Percentiles rank a stretch among this genome's conserved stretches.
Conservation (phyloP, 2,888 invertebrate genomes). For the Pachycephus smyrnensis region DNA sequence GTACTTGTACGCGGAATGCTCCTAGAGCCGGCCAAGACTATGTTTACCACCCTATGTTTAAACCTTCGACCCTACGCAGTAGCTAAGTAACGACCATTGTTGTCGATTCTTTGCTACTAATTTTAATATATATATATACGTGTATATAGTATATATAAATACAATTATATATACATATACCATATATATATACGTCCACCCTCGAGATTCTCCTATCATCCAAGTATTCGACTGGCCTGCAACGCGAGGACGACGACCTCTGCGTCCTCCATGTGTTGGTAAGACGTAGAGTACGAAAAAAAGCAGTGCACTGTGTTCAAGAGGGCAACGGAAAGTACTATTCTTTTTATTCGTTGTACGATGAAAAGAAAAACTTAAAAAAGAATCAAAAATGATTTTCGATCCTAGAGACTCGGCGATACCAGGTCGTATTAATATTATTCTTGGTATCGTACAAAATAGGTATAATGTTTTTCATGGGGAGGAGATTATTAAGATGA, state of each 20-base stretch:
- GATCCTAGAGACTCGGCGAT: slow-evolving; percentile 44
- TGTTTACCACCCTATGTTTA: slow-evolving; percentile 41
- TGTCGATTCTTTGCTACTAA: slow-evolving; percentile 58
- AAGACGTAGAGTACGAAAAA: slow-evolving; percentile 41
- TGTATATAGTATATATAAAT: slow-evolving; percentile 46
- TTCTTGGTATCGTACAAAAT: slow-evolving; percentile 18
- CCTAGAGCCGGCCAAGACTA: slow-evolving; percentile 54
- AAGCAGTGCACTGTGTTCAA: slow-evolving; percentile 64
- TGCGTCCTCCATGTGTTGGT: slow-evolving; percentile 38
- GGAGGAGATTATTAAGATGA: too few species aligned
- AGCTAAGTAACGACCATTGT: slow-evolving; percentile 56
- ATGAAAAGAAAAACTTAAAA: slow-evolving; percentile 26
- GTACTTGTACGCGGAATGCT: slow-evolving; percentile 61
- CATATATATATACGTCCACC: slow-evolving; percentile 16
- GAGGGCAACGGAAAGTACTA: slow-evolving; percentile 40
- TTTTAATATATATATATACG: slow-evolving; percentile 51
- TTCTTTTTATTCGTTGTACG: slow-evolving; percentile 19
- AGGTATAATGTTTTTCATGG: slow-evolving; percentile 8
- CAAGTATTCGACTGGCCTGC: too few species aligned
- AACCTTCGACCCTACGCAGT: slow-evolving; percentile 27
- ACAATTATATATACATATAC: slow-evolving; percentile 33
- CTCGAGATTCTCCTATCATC: too few species aligned
- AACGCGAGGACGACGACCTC: slow-evolving; percentile 9
- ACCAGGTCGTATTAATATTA: slow-evolving; percentile 36
- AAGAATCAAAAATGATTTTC: slow-evolving; percentile 5